These are phyloP conservation scores for Latrodectus hesperus DNA, from an alignment of 2,888 invertebrate genomes.

Conservation along the genomic window DNA sequence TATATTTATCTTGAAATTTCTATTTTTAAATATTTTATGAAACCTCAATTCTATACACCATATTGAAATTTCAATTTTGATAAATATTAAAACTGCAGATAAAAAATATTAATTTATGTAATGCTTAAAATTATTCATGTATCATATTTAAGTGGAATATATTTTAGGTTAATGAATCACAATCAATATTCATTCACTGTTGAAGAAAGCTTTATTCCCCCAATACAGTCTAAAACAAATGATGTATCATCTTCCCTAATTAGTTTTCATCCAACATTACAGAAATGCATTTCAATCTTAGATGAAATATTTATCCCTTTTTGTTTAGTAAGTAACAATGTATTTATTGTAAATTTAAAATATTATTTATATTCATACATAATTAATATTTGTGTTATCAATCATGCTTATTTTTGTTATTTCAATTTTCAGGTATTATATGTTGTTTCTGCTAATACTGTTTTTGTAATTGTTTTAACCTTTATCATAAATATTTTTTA, in stretches of 20 bases:
- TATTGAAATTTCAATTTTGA: no score
- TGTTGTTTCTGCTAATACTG: background rate
- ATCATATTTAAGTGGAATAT: background rate
- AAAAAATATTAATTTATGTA: no score
- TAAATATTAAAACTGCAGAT: no score
- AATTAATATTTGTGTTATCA: background rate
- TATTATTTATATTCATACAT: background rate
- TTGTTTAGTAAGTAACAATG: constrained; percentile 39
- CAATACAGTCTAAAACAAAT: background rate
- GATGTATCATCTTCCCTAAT: background rate
- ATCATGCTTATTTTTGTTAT: background rate
- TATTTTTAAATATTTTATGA: no score
- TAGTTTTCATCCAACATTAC: constrained; percentile 7
- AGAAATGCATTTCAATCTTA: constrained; percentile 24
- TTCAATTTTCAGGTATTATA: background rate
- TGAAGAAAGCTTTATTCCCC: constrained; percentile 35
- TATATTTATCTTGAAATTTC: no score
- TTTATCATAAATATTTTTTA: background rate
- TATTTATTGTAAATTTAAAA: background rate
- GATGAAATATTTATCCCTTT: constrained; percentile 41
- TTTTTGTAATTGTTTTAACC: background rate
- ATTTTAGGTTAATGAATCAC: background rate
- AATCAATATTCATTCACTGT: background rate
- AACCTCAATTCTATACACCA: no score
- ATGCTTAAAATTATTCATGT: no score